Evolutionary conservation across 2,888 invertebrate species (phyloP).

Genomic region (Ennomos fuscantarius): DNA sequence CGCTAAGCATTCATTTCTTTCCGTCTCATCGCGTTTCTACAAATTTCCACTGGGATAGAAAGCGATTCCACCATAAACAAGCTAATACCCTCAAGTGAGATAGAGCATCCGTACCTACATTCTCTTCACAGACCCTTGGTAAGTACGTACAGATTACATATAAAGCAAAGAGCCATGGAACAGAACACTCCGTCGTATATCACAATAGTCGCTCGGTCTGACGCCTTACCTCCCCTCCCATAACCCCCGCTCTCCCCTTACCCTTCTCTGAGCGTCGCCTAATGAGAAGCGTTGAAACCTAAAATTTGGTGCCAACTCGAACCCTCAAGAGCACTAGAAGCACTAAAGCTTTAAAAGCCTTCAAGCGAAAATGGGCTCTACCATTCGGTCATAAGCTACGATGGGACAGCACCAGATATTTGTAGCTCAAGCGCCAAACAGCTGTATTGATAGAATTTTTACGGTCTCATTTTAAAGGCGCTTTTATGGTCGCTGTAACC

Average conservation of each 20-base stretch:
- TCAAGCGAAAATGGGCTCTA: constrained; percentile 45
- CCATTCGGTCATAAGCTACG: constrained; percentile 42
- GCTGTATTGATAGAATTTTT: constrained; percentile 69
- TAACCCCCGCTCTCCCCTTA: constrained; percentile 35
- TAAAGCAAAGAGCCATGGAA: constrained; percentile 58
- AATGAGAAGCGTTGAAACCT: constrained; percentile 81
- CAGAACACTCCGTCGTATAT: constrained; percentile 72
- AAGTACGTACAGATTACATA: constrained; percentile 48
- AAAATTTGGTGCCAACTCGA: constrained; percentile 83
- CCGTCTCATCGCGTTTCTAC: constrained; percentile 1
- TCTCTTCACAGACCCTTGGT: constrained; percentile 32
- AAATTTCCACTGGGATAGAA: constrained; percentile 6
- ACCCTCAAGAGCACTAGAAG: constrained; percentile 73
- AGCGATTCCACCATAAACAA: constrained; percentile 32
- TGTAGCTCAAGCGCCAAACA: constrained; percentile 55
- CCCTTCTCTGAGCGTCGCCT: constrained; percentile 62
- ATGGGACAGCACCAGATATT: constrained; percentile 44
- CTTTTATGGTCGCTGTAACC: constrained; percentile 59
- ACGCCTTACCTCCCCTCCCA: constrained; percentile 41
- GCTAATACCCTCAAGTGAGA: constrained; percentile 61
- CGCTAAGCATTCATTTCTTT: background rate
- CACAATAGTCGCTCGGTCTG: constrained; percentile 64
- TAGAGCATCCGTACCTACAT: constrained; percentile 47
- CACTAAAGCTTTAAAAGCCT: constrained; percentile 32
- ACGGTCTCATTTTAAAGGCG: constrained; percentile 56